Percentiles rank a stretch among this genome's conserved stretches.
phyloP scores from a whole-genome alignment of 2,888 invertebrate species.

The Eristalis intricaria region DNA sequence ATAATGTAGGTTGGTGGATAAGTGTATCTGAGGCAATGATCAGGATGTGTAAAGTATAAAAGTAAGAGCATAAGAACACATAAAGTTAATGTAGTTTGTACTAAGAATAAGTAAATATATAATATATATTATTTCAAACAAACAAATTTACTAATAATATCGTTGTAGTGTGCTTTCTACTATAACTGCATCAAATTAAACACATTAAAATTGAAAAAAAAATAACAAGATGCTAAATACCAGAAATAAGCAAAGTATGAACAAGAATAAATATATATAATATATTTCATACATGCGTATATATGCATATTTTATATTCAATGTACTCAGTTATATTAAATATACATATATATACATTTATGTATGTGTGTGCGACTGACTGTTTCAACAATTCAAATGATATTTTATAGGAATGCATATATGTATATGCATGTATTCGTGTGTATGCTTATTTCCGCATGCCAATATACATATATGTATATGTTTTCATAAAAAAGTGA shows the following conservation, averaged over 20 bases:
- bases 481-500: constrained; percentile 53
- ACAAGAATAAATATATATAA: background rate
- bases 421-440: constrained; percentile 40
- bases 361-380: constrained; percentile 66
- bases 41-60: constrained; percentile 41
- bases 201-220: constrained; percentile 32
- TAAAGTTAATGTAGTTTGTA: constrained; percentile 47
- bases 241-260: constrained; percentile 40
- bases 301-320: too few species aligned
- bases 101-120: constrained; percentile 34
- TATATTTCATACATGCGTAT: background rate
- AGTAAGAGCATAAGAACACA: constrained; percentile 23
- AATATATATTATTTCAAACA: constrained; percentile 18
- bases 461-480: constrained; percentile 51
- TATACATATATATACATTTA: constrained; percentile 10
- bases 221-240: constrained; percentile 48
- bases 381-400: constrained; percentile 61
- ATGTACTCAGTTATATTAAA: too few species aligned
- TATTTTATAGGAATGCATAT: constrained; percentile 54
- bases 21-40: constrained; percentile 9
- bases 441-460: constrained; percentile 21
- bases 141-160: constrained; percentile 33
- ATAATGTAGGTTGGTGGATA: constrained; percentile 26
- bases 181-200: constrained; percentile 58
- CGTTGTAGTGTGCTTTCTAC: constrained; percentile 66